A percentile compares a stretch with the other conserved stretches of the same genome.
phyloP scores from a whole-genome alignment of 2,888 invertebrate species.

The Aphodius sticticus region DNA sequence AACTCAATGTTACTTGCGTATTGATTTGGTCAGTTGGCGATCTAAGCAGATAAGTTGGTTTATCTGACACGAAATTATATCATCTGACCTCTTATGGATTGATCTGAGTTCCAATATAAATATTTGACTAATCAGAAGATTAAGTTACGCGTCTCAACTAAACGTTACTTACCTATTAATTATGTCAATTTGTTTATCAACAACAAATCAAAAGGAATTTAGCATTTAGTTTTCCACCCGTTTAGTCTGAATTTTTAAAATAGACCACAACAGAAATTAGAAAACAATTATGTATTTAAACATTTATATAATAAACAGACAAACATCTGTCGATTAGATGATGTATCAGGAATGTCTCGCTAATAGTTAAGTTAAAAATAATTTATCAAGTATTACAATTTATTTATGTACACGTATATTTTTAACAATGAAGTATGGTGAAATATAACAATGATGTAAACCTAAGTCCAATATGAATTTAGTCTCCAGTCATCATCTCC shows the following conservation, averaged over 20 bases:
- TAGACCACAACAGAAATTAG: background rate
- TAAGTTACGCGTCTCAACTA: background rate
- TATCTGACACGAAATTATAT: background rate
- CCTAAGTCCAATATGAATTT: constrained; percentile 53
- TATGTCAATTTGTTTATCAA: no score
- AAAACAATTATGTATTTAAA: background rate
- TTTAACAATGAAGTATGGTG: constrained; percentile 8
- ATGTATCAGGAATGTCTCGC: constrained; percentile 10
- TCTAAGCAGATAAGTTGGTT: background rate
- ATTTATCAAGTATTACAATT: constrained; percentile 5
- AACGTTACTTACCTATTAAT: no score
- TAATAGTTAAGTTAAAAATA: background rate
- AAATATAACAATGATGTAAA: constrained; percentile 20
- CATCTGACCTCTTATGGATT: background rate
- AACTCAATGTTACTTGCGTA: no score
- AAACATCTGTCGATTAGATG: background rate
- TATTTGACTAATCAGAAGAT: background rate
- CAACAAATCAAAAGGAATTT: no score
- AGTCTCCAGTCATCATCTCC: constrained; percentile 95
- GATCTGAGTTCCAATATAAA: background rate
- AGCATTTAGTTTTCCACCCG: no score
- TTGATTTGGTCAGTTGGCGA: background rate
- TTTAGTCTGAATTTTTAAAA: background rate
- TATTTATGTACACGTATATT: constrained; percentile 19
- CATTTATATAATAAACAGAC: background rate